These are phyloP conservation scores for Antigone vipio DNA, from an alignment of 2,113 vertebrate genomes.

Conservation along the genomic window DNA sequence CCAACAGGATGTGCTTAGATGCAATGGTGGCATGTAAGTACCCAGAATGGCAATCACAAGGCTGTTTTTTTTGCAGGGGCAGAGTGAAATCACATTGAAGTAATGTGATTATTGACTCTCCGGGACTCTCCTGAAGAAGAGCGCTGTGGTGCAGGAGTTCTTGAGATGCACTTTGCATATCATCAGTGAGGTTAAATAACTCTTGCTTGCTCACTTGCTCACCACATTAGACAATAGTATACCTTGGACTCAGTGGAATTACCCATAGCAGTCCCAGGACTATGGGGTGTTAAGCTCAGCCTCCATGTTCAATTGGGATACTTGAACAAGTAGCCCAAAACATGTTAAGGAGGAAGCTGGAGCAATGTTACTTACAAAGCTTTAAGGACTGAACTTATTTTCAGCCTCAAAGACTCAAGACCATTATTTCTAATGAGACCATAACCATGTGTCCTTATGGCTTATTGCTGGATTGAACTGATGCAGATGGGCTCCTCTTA, in stretches of 20 bases:
- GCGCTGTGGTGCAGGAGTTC: background rate
- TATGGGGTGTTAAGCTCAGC: background rate
- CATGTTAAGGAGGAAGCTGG: background rate
- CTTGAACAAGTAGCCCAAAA: background rate
- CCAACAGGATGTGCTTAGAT: background rate
- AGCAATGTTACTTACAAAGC: background rate
- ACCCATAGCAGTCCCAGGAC: background rate
- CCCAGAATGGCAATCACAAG: background rate
- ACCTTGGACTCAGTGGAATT: background rate
- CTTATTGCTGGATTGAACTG: background rate
- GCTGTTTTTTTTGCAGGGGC: background rate
- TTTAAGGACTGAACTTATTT: background rate
- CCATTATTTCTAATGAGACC: conserved; percentile 15
- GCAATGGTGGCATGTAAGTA: background rate
- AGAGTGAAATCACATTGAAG: background rate
- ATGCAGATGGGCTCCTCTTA: background rate
- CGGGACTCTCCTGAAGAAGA: background rate
- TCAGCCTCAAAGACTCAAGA: conserved; percentile 1
- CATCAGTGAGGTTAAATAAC: background rate
- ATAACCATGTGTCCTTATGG: background rate
- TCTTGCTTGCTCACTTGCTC: background rate
- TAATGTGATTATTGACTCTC: background rate
- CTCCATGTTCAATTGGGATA: background rate
- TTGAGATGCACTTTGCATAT: background rate
- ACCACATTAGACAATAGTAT: background rate